Conservation (phyloP, 2,888 invertebrate genomes). For the Plebejus anna region DNA sequence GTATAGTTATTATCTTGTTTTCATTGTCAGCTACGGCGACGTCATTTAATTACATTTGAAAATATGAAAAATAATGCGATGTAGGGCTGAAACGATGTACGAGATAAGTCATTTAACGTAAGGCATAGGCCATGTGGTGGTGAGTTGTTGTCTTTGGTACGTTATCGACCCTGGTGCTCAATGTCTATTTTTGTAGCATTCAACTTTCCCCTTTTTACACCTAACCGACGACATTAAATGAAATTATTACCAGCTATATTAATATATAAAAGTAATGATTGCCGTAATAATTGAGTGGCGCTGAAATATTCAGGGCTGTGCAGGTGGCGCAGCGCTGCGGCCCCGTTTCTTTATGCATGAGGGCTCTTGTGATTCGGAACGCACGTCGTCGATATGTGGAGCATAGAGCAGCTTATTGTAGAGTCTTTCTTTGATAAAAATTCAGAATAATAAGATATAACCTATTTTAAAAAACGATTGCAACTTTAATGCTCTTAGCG, state of each 20-base stretch:
- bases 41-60: no score
- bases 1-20: no score
- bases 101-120: no score
- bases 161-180: no score
- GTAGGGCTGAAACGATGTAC: no score
- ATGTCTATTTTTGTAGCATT: no score
- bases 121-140: no score
- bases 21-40: no score
- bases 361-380: slow-evolving; percentile 67
- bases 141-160: no score
- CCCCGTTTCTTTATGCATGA: slow-evolving; percentile 72
- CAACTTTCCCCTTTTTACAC: background rate
- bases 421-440: slow-evolving; percentile 11
- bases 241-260: background rate
- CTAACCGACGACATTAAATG: background rate
- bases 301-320: slow-evolving; percentile 66
- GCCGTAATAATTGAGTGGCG: slow-evolving; percentile 29
- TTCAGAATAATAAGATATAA: background rate
- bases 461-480: background rate
- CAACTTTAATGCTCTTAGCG: no score
- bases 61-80: no score
- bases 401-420: slow-evolving; percentile 44
- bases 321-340: slow-evolving; percentile 63
- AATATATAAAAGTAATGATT: slow-evolving; percentile 22
- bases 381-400: slow-evolving; percentile 58